phyloP scores from a whole-genome alignment of 2,888 invertebrate genomes.

The Meganola albula region DNA sequence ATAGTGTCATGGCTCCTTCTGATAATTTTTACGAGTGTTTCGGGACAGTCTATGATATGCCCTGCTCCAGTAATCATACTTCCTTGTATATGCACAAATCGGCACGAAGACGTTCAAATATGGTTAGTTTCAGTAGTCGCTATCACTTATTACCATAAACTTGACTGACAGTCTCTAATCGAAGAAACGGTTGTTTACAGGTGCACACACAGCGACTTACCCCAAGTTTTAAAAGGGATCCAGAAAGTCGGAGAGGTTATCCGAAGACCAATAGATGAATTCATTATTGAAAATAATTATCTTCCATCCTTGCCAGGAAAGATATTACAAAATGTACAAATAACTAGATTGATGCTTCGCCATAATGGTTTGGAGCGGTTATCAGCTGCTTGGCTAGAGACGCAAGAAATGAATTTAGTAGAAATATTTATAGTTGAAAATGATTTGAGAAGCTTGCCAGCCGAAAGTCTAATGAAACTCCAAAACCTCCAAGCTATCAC shows the following conservation, averaged over 20 bases:
- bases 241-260: constrained; percentile 82
- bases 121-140: constrained; percentile 76
- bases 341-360: constrained; percentile 87
- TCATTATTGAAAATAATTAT: constrained; percentile 92
- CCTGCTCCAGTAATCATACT: constrained; percentile 86
- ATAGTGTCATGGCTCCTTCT: constrained; percentile 52
- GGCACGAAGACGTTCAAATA: constrained; percentile 88
- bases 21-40: constrained; percentile 31
- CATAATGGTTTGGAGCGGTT: constrained; percentile 90
- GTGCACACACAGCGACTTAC: constrained; percentile 94
- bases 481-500: constrained; percentile 89
- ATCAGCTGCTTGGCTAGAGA: constrained; percentile 88
- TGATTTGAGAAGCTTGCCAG: constrained; percentile 85
- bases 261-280: constrained; percentile 86
- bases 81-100: constrained; percentile 88
- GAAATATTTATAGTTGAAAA: constrained; percentile 93
- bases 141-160: not conserved
- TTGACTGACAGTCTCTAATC: no score
- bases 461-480: constrained; percentile 85
- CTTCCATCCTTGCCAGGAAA: constrained; percentile 90
- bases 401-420: constrained; percentile 85
- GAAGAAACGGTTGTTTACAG: constrained; percentile 71
- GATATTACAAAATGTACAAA: constrained; percentile 85
- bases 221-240: constrained; percentile 85
- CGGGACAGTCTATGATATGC: constrained; percentile 69